Conservation (phyloP, 1,140 invertebrate species). For the Sipha flava region DNA sequence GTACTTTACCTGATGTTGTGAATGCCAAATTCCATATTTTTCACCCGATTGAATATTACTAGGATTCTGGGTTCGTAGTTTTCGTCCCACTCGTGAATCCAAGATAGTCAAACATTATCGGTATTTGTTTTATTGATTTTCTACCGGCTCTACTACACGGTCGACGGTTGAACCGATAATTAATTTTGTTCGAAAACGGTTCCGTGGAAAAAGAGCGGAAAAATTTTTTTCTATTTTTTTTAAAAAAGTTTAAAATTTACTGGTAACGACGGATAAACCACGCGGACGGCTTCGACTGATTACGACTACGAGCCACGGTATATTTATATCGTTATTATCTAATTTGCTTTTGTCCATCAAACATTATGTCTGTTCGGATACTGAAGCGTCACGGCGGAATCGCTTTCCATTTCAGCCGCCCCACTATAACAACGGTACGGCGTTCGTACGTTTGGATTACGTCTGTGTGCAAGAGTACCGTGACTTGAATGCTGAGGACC, state of each 20-base stretch:
- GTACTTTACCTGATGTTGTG: neutral
- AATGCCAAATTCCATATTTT: neutral
- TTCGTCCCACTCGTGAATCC: no score
- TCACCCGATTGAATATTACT: neutral
- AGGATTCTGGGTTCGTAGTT: neutral
- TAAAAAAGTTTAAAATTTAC: no score
- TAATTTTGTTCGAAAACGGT: neutral
- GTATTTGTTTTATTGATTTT: no score
- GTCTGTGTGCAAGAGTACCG: constrained; percentile 8
- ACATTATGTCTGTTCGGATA: constrained; percentile 26
- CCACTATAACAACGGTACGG: constrained; percentile 22
- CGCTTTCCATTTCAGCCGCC: constrained; percentile 29
- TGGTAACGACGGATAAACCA: neutral
- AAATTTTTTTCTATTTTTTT: no score
- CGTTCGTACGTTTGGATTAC: constrained; percentile 1
- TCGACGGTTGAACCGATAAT: neutral
- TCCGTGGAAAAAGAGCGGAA: no score
- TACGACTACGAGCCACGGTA: neutral
- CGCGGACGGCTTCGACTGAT: neutral
- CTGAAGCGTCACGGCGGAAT: constrained; percentile 25
- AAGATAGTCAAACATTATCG: no score
- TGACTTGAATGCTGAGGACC: constrained; percentile 28
- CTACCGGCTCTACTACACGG: no score
- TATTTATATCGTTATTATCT: constrained; percentile 1
- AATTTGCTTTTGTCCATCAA: constrained; percentile 29